phyloP scores from a whole-genome alignment of 2,113 vertebrate species.

The rabbit (Oryctolagus cuniculus) region mOryCun1.1 NC_091439.1:69751501-69752000 shows the following conservation, averaged over 20 bases:
- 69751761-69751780: neutral
- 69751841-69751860: too few species aligned
- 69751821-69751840: too few species aligned
- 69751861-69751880: too few species aligned
- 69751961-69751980: too few species aligned
- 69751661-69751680: neutral
- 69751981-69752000: too few species aligned
- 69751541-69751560: neutral
- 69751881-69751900: too few species aligned
- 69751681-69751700: neutral
- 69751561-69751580: neutral
- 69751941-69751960: too few species aligned
- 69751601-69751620: conserved; percentile 20
- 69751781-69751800: conserved; percentile 3
- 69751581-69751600: neutral
- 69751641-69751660: neutral
- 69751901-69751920: too few species aligned
- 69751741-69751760: neutral
- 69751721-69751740: conserved; percentile 38
- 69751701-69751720: neutral
- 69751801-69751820: neutral
- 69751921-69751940: too few species aligned
- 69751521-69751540: neutral
- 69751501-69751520: neutral
- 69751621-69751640: neutral